Evolutionary conservation across 2,113 vertebrate species (phyloP).

Genomic region (Potamarius usumacintae): DNA sequence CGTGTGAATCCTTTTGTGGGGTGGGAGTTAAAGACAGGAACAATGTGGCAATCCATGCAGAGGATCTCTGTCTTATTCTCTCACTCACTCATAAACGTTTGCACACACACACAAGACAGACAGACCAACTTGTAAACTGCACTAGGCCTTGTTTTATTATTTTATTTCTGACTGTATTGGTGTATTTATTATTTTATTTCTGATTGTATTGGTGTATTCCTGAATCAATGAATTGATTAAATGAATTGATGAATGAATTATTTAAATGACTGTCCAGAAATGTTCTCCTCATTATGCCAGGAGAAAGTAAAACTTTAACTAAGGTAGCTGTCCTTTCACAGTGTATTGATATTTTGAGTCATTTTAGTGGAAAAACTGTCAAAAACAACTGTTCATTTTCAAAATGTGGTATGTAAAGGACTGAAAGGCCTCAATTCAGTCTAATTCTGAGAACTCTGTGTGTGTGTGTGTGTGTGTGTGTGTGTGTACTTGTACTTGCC

Average conservation of each 20-base stretch:
- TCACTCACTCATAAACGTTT: not conserved
- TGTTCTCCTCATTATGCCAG: not conserved
- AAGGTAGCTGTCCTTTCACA: not conserved
- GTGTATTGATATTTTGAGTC: not conserved
- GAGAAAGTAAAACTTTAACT: not conserved
- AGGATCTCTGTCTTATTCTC: not conserved
- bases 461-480: not conserved
- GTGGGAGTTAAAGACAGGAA: slow-evolving; percentile 35
- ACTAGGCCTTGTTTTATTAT: not conserved
- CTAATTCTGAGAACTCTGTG: not conserved
- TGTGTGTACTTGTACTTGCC: no score
- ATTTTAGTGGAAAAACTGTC: not conserved
- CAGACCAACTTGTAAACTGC: not conserved
- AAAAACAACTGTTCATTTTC: not conserved
- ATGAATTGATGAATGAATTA: not conserved
- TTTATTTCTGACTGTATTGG: not conserved
- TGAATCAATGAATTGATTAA: not conserved
- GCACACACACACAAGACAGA: not conserved
- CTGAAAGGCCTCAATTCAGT: not conserved
- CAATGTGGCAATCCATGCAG: not conserved
- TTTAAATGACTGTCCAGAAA: not conserved
- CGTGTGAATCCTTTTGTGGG: slow-evolving; percentile 41
- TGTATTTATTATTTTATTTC: not conserved
- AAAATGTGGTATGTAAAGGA: not conserved
- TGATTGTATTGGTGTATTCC: not conserved